phyloP scores from a whole-genome alignment of 2,888 invertebrate genomes.

The Erannis defoliaria region DNA sequence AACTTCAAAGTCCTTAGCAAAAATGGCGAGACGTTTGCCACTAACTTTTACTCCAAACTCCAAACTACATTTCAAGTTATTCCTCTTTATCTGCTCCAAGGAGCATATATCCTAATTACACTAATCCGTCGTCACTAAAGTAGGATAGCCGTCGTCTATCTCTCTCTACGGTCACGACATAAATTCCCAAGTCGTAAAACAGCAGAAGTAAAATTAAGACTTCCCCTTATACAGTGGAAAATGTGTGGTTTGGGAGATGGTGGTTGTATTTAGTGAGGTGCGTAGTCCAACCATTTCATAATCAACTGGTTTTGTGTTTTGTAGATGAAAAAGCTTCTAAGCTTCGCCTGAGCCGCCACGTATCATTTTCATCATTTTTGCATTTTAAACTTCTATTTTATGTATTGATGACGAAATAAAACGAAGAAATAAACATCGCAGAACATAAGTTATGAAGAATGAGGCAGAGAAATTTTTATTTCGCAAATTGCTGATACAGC shows the following conservation, averaged over 20 bases:
- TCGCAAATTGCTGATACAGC: too few relatives aligned
- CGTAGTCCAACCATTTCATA: neutral
- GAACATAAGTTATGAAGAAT: too few relatives aligned
- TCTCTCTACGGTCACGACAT: conserved; percentile 27
- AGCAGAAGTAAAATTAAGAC: conserved; percentile 55
- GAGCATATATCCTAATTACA: conserved; percentile 30
- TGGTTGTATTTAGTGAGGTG: neutral
- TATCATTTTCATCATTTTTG: too few relatives aligned
- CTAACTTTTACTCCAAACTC: conserved; percentile 22
- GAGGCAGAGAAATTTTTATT: too few relatives aligned
- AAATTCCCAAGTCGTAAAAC: conserved; percentile 54
- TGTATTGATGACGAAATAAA: too few relatives aligned
- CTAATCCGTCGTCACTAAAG: conserved; percentile 33
- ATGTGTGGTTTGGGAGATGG: conserved; percentile 18
- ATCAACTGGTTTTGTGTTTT: too few relatives aligned
- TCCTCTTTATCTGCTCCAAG: conserved; percentile 27
- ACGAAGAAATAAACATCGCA: too few relatives aligned
- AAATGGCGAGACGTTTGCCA: conserved; percentile 7
- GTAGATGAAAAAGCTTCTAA: too few relatives aligned
- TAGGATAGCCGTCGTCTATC: conserved; percentile 29
- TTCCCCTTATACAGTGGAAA: conserved; percentile 40
- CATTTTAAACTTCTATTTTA: too few relatives aligned
- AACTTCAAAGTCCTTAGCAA: conserved; percentile 10
- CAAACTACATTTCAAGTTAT: conserved; percentile 23
- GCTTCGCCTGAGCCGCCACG: neutral